Evolutionary conservation across 1,140 invertebrate genomes (phyloP), one percentile per base, ranked within the genome.

Genomic region (Megalonaias nervosa): DNA sequence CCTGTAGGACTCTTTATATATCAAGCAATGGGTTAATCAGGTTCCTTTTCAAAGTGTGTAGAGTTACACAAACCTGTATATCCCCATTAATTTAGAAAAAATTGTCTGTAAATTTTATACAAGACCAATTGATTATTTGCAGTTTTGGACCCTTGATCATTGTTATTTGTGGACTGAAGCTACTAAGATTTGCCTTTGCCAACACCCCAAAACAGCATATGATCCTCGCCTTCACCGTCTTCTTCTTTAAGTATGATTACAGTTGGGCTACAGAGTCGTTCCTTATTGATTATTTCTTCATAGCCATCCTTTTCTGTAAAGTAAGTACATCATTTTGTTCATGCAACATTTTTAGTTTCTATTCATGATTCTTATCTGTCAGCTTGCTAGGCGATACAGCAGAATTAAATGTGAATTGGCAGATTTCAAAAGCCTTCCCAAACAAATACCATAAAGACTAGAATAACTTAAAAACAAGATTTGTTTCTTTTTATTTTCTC

Each of bases 121-220:
- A 48, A 48, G 59, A 15, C 21, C 17, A 75, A 58, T 15, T 72
- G 74, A 78, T 59, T 84, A 79, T 77, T 86, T 90, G 81, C 87
- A 92, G 92, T 85, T 86, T 94, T 75, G 97, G 96, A 23, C 94
- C 96, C 14, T 92, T 99, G 11, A 93, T 99, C 14, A 93, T 99
- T 26, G 95, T 97, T 57, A 91, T 99, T 2, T 97, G 95, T 87
- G 95, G 96, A 38, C 89, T 99, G 58, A 99, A 99, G 91, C 95
- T 95, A 86, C 92, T 99, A 23, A 93, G 98, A 64, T 95, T 95
- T 82, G 94, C 96, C 0, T 99, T 98, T 88, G 97, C 97, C 12
- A 96, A 99, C 90, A 94, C 97, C 11, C 95, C 96, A 58, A 95
- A 94, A 21, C 96, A 99, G 86, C 99, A 98, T 89, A 92, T 99